These are phyloP conservation scores for Gyps fulvus DNA, from an alignment of 2,113 vertebrate genomes.

Conservation along the genomic window DNA sequence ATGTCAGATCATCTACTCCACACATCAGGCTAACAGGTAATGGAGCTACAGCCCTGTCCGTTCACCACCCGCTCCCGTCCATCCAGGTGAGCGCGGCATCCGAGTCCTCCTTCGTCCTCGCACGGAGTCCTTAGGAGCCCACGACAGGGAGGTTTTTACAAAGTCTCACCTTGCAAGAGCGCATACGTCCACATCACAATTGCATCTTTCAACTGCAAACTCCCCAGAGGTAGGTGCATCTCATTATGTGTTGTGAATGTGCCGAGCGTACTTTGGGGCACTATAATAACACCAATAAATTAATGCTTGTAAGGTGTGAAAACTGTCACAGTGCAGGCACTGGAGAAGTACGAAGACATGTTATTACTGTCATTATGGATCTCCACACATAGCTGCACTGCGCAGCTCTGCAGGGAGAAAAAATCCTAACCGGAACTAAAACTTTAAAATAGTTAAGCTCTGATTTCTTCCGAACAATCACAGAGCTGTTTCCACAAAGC, in stretches of 20 bases:
- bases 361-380: background rate
- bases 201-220: background rate
- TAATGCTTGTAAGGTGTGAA: background rate
- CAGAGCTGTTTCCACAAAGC: background rate
- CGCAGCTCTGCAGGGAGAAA: background rate
- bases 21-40: background rate
- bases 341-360: background rate
- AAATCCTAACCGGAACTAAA: background rate
- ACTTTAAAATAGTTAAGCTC: background rate
- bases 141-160: background rate
- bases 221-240: background rate
- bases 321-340: background rate
- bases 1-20: too few relatives aligned
- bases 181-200: fast-evolving
- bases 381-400: background rate
- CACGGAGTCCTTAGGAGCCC: fast-evolving
- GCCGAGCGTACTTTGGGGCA: background rate
- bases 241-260: background rate
- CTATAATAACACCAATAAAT: background rate
- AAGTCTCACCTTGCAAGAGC: background rate
- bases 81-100: fast-evolving
- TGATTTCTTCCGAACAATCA: background rate
- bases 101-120: background rate
- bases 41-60: background rate
- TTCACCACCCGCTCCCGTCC: background rate